Conservation (phyloP, 1,140 invertebrate genomes). For the Akabosia matsudoensis region DNA sequence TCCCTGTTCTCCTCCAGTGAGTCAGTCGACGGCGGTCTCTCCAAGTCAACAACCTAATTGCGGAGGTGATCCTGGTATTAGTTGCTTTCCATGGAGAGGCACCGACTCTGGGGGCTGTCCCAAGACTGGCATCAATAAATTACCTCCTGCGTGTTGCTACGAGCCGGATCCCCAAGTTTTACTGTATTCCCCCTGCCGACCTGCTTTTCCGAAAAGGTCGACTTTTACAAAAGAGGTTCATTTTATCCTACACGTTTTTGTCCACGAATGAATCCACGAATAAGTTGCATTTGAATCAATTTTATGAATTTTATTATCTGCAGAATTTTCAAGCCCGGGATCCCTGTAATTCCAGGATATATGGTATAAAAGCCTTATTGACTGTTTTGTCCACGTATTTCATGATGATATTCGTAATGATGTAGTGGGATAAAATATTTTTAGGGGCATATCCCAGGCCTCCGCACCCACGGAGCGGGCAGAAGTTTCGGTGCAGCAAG, state of each 20-base stretch:
- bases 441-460: constrained; percentile 26
- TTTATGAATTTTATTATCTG: neutral
- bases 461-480: constrained; percentile 25
- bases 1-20: neutral
- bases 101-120: neutral
- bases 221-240: neutral
- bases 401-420: neutral
- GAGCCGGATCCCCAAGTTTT: neutral
- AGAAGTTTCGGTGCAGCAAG: constrained; percentile 26
- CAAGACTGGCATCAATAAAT: neutral
- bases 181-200: neutral
- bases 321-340: constrained; percentile 17
- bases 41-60: neutral
- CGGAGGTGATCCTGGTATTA: no score
- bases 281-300: neutral
- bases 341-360: constrained; percentile 25
- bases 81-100: neutral
- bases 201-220: constrained; percentile 10
- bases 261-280: neutral
- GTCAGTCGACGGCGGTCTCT: neutral
- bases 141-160: neutral
- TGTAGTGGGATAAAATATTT: no score
- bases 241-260: neutral
- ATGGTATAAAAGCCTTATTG: neutral
- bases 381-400: neutral